Conservation (phyloP, 2,888 invertebrate species). For the Argyra leucocephala region DNA sequence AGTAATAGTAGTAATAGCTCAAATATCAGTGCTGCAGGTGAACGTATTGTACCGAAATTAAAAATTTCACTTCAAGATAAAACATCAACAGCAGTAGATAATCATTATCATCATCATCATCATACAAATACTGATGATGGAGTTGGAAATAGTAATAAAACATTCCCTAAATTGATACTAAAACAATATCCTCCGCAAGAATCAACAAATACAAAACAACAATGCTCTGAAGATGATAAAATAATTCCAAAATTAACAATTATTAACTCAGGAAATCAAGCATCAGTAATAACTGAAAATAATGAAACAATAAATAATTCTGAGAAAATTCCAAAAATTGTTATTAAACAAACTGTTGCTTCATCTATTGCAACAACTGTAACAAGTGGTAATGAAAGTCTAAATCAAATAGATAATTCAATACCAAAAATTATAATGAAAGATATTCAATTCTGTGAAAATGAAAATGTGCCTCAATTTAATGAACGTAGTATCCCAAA, state of each 20-base stretch:
- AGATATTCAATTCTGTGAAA: conserved; percentile 28
- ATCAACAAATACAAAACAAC: conserved; percentile 24
- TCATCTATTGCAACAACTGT: conserved; percentile 18
- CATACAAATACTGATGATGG: conserved; percentile 48
- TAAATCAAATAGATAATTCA: conserved; percentile 30
- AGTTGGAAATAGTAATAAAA: conserved; percentile 48
- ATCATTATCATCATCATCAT: conserved; percentile 43
- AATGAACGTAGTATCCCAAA: not conserved
- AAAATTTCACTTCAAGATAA: conserved; percentile 40
- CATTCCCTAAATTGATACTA: conserved; percentile 44
- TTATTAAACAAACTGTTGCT: conserved; percentile 32
- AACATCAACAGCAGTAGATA: conserved; percentile 28
- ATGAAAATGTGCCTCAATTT: conserved; percentile 1
- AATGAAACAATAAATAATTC: conserved; percentile 9
- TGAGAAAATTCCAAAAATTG: conserved; percentile 31
- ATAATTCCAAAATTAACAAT: conserved; percentile 36
- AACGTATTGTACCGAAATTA: conserved; percentile 31
- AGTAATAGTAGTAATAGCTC: not conserved
- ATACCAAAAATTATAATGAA: conserved; percentile 43
- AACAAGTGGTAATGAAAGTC: conserved; percentile 26
- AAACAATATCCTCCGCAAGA: conserved; percentile 37
- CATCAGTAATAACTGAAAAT: conserved; percentile 18
- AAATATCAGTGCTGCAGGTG: conserved; percentile 24
- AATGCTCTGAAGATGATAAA: conserved; percentile 21
- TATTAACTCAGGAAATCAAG: conserved; percentile 22